Evolutionary conservation across 2,113 vertebrate genomes (phyloP).

Genomic region (Empidonax alnorum): DNA sequence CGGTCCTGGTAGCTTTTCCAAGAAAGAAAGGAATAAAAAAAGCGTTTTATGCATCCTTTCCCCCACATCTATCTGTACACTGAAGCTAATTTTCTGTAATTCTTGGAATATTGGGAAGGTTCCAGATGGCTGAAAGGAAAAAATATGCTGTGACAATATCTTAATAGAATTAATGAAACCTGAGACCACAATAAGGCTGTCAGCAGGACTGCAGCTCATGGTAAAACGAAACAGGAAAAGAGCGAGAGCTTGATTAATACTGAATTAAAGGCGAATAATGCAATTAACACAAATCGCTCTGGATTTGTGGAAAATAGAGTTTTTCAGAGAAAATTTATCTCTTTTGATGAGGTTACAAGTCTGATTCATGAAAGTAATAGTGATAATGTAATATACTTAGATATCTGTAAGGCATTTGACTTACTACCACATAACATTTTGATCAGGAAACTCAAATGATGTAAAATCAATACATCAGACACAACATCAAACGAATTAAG

Average conservation of each 20-base stretch:
- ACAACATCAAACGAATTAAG: conserved; percentile 29
- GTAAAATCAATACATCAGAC: conserved; percentile 49
- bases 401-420: conserved; percentile 35
- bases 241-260: conserved; percentile 38
- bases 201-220: background rate
- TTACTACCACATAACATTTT: conserved; percentile 13
- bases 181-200: background rate
- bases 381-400: conserved; percentile 33
- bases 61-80: background rate
- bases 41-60: background rate
- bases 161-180: conserved; percentile 26
- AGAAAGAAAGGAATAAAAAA: background rate
- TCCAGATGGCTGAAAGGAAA: conserved; percentile 32
- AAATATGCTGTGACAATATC: background rate
- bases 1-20: background rate
- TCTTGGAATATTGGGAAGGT: conserved; percentile 21
- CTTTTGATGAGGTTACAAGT: conserved; percentile 41
- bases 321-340: conserved; percentile 18
- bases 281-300: conserved; percentile 26
- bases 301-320: conserved; percentile 29
- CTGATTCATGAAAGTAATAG: conserved; percentile 37
- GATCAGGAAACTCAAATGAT: conserved; percentile 3
- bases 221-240: background rate
- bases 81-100: conserved; percentile 6
- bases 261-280: conserved; percentile 13